Base-by-base conservation (phyloP, 2,888 invertebrate genomes). In the Eulithis testata region DNA sequence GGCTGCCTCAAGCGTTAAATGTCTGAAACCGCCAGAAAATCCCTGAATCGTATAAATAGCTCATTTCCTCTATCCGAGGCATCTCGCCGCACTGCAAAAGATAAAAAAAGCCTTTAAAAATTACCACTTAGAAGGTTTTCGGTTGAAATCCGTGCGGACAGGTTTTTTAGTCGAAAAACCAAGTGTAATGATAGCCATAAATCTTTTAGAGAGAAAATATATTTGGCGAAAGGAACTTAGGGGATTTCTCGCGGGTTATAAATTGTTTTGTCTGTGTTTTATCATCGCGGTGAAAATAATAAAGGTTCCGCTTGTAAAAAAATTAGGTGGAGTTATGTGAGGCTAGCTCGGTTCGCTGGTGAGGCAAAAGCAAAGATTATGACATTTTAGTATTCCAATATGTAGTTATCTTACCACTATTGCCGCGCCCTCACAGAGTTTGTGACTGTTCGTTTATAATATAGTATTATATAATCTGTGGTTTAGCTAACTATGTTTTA, bases 21-120 rank as follows among this genome's bases (percentile, higher is more conserved):
- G 40, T 43, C 43, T 27, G 49, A 31, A 31, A 36, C 36, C 53
- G 31, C 12, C 31, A 11, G 11, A 52, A 21, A 58, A 57, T 50
- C 49, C 44, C 8, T 21, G 37, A 58, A 44, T 54, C 51, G 55
- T 65, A 60, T 55, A 65, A 65, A 65, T 51, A 45, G 27, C 58
- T 56, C 60, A 60, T 65, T 65, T 65, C 64, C 60, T 71, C 68
- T 63, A 70, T 67, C 75, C 60, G 66, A 68, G 72, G 72, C 75
- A 74, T 72, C 76, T 62, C 65, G 70, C 73, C 74, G 76, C 70
- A 53, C 52, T 37, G 74, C 50, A 61, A 52, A 60, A 74, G 73
- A 76, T 76, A 76, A 75, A 72, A 72, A 61, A 40, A 37, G 61
- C 68, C 64, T 72, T 75, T 71, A 66, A 70, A 74, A 74, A 72